Evolutionary conservation across 2,888 invertebrate genomes (phyloP).

Genomic region (Eurytoma californica): DNA sequence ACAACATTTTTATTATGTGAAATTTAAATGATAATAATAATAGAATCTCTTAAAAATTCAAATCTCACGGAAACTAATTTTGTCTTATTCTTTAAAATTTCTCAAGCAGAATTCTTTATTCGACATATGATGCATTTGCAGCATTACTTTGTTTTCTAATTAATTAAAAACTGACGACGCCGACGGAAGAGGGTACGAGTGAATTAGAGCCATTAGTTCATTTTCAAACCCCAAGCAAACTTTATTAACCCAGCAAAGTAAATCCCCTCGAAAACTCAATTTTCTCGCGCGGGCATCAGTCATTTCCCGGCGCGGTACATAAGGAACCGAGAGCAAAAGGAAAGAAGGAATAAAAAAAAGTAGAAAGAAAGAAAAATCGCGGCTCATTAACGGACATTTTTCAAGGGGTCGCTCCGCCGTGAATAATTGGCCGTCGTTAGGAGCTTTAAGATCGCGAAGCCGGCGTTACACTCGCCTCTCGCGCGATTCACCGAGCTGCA

Average conservation of each 20-base stretch:
- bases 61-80: too few relatives aligned
- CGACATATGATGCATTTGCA: too few relatives aligned
- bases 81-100: too few relatives aligned
- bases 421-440: slow-evolving; percentile 69
- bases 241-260: slow-evolving; percentile 54
- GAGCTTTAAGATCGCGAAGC: slow-evolving; percentile 60
- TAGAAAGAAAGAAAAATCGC: slow-evolving; percentile 54
- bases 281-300: slow-evolving; percentile 55
- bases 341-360: slow-evolving; percentile 18
- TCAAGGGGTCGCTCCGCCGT: slow-evolving; percentile 57
- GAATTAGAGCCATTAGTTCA: slow-evolving; percentile 16
- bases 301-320: slow-evolving; percentile 32
- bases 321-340: neutral
- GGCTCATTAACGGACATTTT: slow-evolving; percentile 62
- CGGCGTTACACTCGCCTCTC: slow-evolving; percentile 31
- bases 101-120: too few relatives aligned
- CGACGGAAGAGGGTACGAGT: too few relatives aligned
- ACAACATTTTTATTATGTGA: too few relatives aligned
- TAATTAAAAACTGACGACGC: too few relatives aligned
- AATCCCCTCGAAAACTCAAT: slow-evolving; percentile 56
- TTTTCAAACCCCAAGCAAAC: slow-evolving; percentile 45
- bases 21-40: too few relatives aligned
- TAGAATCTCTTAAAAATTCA: too few relatives aligned
- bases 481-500: slow-evolving; percentile 35
- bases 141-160: too few relatives aligned